phyloP scores from a whole-genome alignment of 2,113 vertebrate genomes.

The Falcunculus frontatus region DNA sequence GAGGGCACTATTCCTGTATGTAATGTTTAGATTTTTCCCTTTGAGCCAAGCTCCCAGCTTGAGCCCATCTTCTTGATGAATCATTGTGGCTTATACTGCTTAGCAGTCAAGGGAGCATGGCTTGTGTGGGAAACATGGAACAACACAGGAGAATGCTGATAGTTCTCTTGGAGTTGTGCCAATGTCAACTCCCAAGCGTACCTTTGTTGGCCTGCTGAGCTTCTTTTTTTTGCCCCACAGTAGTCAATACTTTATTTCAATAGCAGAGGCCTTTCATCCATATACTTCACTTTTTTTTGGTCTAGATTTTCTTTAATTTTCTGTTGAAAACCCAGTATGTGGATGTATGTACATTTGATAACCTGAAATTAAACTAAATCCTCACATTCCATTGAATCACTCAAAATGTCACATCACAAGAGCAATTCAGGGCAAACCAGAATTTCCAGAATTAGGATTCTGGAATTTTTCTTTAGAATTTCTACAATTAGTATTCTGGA shows the following conservation, averaged over 20 bases:
- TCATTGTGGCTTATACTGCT: neutral
- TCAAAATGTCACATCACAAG: neutral
- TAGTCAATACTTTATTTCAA: neutral
- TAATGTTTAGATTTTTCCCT: neutral
- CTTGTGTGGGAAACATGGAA: neutral
- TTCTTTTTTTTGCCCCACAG: neutral
- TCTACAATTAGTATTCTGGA: neutral
- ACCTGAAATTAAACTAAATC: neutral
- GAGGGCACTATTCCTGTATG: accelerated
- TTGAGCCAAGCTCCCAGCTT: neutral
- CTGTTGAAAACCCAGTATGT: neutral
- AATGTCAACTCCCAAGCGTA: neutral
- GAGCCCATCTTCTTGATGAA: neutral
- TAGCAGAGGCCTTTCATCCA: neutral
- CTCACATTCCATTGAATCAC: neutral
- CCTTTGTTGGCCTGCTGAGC: neutral
- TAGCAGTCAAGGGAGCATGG: neutral
- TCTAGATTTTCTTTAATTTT: neutral
- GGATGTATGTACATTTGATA: neutral
- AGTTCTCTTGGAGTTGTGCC: neutral
- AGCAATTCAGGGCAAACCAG: neutral
- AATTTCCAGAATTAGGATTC: neutral
- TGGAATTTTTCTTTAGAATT: neutral
- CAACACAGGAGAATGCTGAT: neutral
- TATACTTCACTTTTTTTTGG: neutral